These are phyloP conservation scores for Myiozetetes cayanensis DNA, from an alignment of 2,113 vertebrate genomes.

Conservation along the genomic window DNA sequence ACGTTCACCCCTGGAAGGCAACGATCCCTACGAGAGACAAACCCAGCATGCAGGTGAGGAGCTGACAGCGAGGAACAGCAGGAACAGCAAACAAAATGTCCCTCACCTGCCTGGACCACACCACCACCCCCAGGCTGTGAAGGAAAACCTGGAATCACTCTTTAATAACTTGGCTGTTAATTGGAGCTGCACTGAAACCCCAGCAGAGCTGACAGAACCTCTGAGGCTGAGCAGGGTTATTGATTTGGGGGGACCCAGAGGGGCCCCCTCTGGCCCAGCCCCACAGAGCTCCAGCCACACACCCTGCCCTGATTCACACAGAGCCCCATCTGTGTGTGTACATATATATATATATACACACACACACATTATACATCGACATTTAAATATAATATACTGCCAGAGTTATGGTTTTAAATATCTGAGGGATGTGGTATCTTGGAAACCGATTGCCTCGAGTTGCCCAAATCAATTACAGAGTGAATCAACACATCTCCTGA, in stretches of 20 bases:
- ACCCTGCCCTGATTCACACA: background rate
- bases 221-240: background rate
- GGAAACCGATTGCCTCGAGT: conserved; percentile 64
- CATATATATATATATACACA: background rate
- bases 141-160: background rate
- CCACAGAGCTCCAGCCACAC: background rate
- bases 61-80: accelerated
- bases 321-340: background rate
- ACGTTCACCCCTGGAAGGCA: background rate
- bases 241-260: background rate
- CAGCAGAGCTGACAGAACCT: background rate
- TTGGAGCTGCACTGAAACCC: background rate
- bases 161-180: background rate
- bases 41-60: background rate
- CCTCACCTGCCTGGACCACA: background rate
- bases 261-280: background rate
- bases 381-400: conserved; percentile 22
- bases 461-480: conserved; percentile 63
- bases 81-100: background rate
- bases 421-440: conserved; percentile 66
- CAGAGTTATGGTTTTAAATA: background rate
- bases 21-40: accelerated
- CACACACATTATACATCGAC: background rate
- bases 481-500: conserved; percentile 58
- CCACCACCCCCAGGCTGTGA: background rate